Percentiles rank a stretch among this genome's conserved stretches.
Conservation (phyloP, 2,797 vertebrate species). For the Paguma larvata region DNA sequence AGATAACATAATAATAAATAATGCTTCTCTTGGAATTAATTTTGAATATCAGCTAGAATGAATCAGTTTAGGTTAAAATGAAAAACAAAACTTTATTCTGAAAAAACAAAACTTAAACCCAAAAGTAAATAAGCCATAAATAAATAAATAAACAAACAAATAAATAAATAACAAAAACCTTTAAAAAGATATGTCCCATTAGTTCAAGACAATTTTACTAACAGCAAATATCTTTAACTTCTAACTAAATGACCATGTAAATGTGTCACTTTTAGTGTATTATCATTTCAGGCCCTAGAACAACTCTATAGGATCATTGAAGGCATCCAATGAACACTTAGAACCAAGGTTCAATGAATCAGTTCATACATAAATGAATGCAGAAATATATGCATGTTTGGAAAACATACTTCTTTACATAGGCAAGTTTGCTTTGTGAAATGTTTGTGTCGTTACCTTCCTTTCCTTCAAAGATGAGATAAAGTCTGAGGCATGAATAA, state of each 20-base stretch:
- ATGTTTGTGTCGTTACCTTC: neutral
- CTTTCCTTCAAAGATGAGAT: conserved; percentile 1
- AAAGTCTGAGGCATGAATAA: neutral
- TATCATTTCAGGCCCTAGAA: neutral
- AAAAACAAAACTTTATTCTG: neutral
- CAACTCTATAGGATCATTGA: neutral
- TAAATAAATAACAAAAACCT: neutral
- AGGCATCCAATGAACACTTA: neutral
- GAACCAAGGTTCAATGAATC: neutral
- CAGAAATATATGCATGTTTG: neutral
- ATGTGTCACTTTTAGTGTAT: neutral
- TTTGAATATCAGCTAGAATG: conserved; percentile 16
- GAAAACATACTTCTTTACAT: neutral
- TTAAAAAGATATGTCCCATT: neutral
- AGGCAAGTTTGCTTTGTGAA: neutral
- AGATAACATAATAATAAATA: conserved; percentile 8
- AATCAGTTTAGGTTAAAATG: neutral
- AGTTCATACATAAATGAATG: neutral
- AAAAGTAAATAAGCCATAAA: neutral
- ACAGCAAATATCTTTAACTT: neutral
- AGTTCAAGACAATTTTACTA: conserved; percentile 18
- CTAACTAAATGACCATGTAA: neutral
- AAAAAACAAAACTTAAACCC: conserved; percentile 4
- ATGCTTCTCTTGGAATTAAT: neutral
- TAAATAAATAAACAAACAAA: neutral